A percentile compares a stretch with the other conserved stretches of the same genome.
Evolutionary conservation across 1,140 invertebrate genomes (phyloP).

Genomic region (Batillaria attramentaria): DNA sequence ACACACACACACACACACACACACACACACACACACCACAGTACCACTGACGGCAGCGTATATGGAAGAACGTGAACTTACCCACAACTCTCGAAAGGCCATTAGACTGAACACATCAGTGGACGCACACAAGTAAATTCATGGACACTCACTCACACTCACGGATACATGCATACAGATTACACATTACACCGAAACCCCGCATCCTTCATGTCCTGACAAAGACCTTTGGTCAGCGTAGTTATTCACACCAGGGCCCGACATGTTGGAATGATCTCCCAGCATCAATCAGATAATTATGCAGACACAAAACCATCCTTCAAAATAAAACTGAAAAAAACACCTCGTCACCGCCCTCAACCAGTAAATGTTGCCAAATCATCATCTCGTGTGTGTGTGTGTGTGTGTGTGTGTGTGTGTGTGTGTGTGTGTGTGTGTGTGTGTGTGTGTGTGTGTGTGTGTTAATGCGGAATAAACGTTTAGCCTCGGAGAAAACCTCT

Average conservation of each 20-base stretch:
- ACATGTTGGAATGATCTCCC: no score
- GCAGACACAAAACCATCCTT: no score
- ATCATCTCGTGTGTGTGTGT: no score
- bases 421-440: neutral
- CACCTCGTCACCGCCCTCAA: no score
- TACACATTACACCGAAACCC: neutral
- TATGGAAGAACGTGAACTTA: neutral
- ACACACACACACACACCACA: slow-evolving; percentile 1
- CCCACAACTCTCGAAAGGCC: neutral
- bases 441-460: no score
- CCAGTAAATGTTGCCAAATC: no score
- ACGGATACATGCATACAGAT: neutral
- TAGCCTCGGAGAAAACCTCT: no score
- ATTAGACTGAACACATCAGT: neutral
- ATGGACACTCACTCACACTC: neutral
- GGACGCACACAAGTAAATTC: neutral
- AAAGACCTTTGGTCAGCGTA: no score
- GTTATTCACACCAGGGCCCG: no score
- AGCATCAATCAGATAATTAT: no score
- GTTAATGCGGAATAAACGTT: neutral
- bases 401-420: neutral
- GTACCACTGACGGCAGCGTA: neutral
- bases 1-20: neutral
- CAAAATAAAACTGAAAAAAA: no score
- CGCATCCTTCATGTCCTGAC: neutral